Base-by-base conservation (phyloP, 2,797 vertebrate species). In the Ambastaia sidthimunki region DNA sequence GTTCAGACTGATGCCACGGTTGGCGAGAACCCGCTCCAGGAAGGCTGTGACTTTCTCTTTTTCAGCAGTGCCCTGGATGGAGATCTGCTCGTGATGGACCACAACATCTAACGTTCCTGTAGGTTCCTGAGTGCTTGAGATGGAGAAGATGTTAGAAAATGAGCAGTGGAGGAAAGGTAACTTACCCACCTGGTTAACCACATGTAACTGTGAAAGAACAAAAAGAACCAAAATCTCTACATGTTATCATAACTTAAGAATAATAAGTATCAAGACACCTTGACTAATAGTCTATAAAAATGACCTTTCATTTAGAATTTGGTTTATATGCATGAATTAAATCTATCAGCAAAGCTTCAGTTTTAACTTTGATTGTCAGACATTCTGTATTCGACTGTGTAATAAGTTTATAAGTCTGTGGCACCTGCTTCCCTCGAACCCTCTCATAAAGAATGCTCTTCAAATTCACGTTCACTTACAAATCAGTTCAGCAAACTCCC, bases 141-240 rank as follows among this genome's bases (percentile, higher is more conserved):
- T 70, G 85, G 15, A 70, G 66, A 71, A 84, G 81, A 85, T 4
- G 28, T 28, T 28, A 28, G 4, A 28, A 28, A 28, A 28, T 28
- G 28, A 28, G 28, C 28, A 28, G 28, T 28, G 28, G 28, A 28
- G 28, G 28, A 28, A 28, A 28, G 28, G 28, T 28, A 28, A n/a
- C n/a, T n/a, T n/a, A n/a, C n/a, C n/a, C n/a, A n/a, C n/a, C n/a
- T n/a, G n/a, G n/a, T n/a, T n/a, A n/a, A n/a, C n/a, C n/a, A n/a
- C n/a, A n/a, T n/a, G n/a, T n/a, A n/a, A n/a, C n/a, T n/a, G n/a
- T n/a, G n/a, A n/a, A n/a, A n/a, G n/a, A n/a, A n/a, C n/a, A n/a
- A n/a, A n/a, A n/a, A n/a, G n/a, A n/a, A n/a, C 92, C 90, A 91
- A 90, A 90, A 90, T 74, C 88, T 89, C 86, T 85, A 77, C 75